phyloP scores from a whole-genome alignment of 2,113 vertebrate genomes.

The Nicator chloris region DNA sequence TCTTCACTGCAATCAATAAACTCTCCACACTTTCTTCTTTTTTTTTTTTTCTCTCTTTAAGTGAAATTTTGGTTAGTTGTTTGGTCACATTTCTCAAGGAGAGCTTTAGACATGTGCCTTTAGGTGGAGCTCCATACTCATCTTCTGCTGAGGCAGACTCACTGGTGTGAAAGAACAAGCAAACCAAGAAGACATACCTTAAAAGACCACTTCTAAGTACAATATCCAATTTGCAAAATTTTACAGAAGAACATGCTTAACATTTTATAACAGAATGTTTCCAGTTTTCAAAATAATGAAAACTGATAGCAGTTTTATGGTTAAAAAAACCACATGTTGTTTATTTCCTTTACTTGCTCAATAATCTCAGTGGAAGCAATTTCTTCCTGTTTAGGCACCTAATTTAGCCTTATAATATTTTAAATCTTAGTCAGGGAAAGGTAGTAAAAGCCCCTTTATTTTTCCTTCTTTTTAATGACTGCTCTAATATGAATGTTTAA shows the following conservation, averaged over 20 bases:
- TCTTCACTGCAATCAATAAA: neutral
- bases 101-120: neutral
- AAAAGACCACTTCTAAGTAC: neutral
- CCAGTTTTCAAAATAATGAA: slow-evolving; percentile 29
- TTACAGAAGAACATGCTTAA: slow-evolving; percentile 12
- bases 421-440: neutral
- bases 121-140: slow-evolving; percentile 57
- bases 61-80: neutral
- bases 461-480: neutral
- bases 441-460: neutral
- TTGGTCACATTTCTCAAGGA: neutral
- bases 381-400: neutral
- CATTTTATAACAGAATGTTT: slow-evolving; percentile 31
- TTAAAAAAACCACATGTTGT: slow-evolving; percentile 6
- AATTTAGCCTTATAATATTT: slow-evolving; percentile 7
- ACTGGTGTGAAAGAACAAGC: neutral
- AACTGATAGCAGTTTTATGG: slow-evolving; percentile 14
- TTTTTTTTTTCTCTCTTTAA: neutral
- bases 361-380: neutral
- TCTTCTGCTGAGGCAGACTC: neutral
- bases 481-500: neutral
- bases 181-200: neutral
- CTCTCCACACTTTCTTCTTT: neutral
- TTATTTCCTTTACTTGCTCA: slow-evolving; percentile 25
- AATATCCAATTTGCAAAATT: slow-evolving; percentile 28